Evolutionary conservation across 1,140 invertebrate genomes (phyloP).

Genomic region (Mamestra configurata): DNA sequence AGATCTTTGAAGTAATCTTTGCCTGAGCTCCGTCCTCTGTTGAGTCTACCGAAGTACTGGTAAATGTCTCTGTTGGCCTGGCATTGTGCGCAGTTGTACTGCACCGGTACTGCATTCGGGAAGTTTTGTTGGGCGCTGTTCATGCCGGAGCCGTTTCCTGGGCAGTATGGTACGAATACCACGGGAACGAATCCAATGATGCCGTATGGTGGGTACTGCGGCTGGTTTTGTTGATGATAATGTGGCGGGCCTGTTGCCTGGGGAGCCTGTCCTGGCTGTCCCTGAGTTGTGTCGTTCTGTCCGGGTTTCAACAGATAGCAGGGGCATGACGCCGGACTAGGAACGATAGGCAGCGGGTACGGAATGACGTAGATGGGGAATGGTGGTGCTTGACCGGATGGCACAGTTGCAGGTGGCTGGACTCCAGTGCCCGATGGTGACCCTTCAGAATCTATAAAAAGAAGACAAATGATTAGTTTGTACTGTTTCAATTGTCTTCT

Average conservation of each 20-base stretch:
- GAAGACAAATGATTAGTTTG: not conserved
- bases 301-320: conserved; percentile 88
- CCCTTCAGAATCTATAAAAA: conserved; percentile 67
- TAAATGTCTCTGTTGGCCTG: conserved; percentile 76
- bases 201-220: conserved; percentile 77
- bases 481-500: not conserved
- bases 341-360: conserved; percentile 88
- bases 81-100: conserved; percentile 81
- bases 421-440: conserved; percentile 82
- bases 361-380: conserved; percentile 88
- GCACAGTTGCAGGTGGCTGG: conserved; percentile 79
- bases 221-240: conserved; percentile 59
- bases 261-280: conserved; percentile 57
- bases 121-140: conserved; percentile 87
- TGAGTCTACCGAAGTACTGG: conserved; percentile 72
- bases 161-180: conserved; percentile 89
- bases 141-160: conserved; percentile 81
- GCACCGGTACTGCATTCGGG: conserved; percentile 87
- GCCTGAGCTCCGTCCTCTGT: conserved; percentile 69
- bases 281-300: conserved; percentile 65
- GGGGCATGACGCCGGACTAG: conserved; percentile 87
- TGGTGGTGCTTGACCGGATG: conserved; percentile 75
- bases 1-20: conserved; percentile 66
- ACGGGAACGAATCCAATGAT: conserved; percentile 89
- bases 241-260: conserved; percentile 55